Base-by-base conservation (phyloP, 2,888 invertebrate species). In the Apomyelois bistriatella region DNA sequence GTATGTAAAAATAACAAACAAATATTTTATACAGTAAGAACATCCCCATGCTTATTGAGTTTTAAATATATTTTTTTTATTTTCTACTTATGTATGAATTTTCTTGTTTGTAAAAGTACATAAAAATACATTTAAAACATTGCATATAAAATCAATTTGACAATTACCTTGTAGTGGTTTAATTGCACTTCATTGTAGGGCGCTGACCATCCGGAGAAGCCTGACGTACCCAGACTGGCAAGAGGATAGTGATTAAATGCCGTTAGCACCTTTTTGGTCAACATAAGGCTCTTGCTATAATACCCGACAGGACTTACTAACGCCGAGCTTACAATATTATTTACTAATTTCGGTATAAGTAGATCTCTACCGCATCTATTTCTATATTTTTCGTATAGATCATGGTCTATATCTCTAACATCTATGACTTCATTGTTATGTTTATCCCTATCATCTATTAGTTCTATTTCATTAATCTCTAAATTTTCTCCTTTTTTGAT, bases 201-300 rank as follows among this genome's bases (percentile, higher is more conserved):
- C 58, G 94, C 89, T 58, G 93, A 87, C 85, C 92, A 91, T 37
- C 91, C 91, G 12, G 87, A 79, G 60, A 90, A 86, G 15, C 92
- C 87, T 12, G 92, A 86, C 7, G 91, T 84, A 50, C 91, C 91
- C 22, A 94, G 70, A 54, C 92, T 90, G 53, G 92, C 90, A 60
- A 95, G 76, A 3, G 94, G 93, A 69, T 95, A 95, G 73, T 95
- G 95, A 77, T 95, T 95, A 79, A 95, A 95, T 38, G 95, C 94
- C 46, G 93, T 94, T 65, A 94, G 79, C 28, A 94, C 92, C 58
- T 91, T 92, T 60, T 88, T 88, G 4, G 94, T 94, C 16, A 92
- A 81, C 72, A 95, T 92, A 73, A 95, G 93, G 73, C 95, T 95
- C 76, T 95, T 95, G 50, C 94, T 93, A 56, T 94, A 94, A 61